Conservation (phyloP, 2,797 vertebrate species). For the Lepus townsendii region DNA sequence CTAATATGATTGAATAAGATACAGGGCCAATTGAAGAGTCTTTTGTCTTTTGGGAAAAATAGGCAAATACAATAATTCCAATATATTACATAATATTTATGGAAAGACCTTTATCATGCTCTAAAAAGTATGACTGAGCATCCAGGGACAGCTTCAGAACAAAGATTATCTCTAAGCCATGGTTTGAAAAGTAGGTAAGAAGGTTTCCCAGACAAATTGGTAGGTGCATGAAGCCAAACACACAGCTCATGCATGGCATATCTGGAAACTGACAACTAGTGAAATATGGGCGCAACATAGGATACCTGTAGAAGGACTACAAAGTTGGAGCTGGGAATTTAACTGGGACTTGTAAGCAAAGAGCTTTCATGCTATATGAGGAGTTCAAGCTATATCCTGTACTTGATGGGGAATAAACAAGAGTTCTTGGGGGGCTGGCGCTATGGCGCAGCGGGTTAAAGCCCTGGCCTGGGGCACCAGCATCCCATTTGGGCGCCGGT, state of each 20-base stretch:
- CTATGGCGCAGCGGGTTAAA: too few species aligned
- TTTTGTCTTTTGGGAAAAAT: neutral
- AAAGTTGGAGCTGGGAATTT: neutral
- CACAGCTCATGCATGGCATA: too few species aligned
- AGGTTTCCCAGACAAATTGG: neutral
- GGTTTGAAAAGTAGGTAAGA: neutral
- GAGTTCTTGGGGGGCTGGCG: too few species aligned
- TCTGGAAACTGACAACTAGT: neutral
- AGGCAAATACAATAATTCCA: neutral
- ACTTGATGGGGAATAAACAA: neutral
- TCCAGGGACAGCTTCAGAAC: neutral
- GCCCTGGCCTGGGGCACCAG: too few species aligned
- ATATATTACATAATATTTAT: neutral
- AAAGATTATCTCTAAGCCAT: neutral
- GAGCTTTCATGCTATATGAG: neutral
- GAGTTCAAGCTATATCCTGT: neutral
- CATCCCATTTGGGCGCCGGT: too few species aligned
- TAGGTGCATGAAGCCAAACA: too few species aligned
- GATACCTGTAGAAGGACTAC: too few species aligned
- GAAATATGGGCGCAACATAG: neutral
- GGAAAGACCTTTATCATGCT: neutral
- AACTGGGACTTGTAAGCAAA: neutral
- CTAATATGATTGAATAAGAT: neutral
- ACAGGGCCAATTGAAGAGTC: neutral
- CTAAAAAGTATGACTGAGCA: conserved; percentile 14